These are phyloP conservation scores for Mesorhabditis belari DNA, from an alignment of 2,888 invertebrate genomes.

Conservation along the genomic window DNA sequence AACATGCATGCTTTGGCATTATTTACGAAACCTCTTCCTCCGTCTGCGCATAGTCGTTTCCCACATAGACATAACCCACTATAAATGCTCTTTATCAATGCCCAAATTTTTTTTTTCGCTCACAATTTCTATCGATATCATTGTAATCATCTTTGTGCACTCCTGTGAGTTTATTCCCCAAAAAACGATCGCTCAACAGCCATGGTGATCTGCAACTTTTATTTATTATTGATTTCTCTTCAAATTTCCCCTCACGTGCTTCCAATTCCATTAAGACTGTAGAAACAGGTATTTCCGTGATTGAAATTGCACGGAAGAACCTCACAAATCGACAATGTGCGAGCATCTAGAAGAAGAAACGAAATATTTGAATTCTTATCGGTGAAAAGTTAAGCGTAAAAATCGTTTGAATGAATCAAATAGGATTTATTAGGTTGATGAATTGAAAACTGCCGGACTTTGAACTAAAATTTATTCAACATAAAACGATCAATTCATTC, in stretches of 20 bases:
- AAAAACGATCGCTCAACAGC: constrained; percentile 11
- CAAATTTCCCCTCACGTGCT: constrained; percentile 20
- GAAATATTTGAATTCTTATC: too few relatives aligned
- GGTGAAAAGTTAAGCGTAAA: too few relatives aligned
- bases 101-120: too few relatives aligned
- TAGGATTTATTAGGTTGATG: too few relatives aligned
- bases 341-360: constrained; percentile 2
- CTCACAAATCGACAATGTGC: constrained; percentile 11
- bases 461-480: too few relatives aligned
- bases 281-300: constrained; percentile 22
- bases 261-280: constrained; percentile 16
- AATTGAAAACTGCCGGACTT: too few relatives aligned
- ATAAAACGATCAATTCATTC: too few relatives aligned
- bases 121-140: constrained; percentile 5
- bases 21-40: neutral
- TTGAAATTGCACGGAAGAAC: constrained; percentile 32
- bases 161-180: constrained; percentile 32
- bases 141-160: constrained; percentile 18
- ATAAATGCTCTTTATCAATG: neutral
- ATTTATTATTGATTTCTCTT: neutral
- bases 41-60: neutral
- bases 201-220: constrained; percentile 15
- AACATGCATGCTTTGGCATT: too few relatives aligned
- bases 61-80: neutral
- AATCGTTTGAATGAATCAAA: too few relatives aligned